These are phyloP conservation scores for Malurus alboscapulatus DNA, from an alignment of 2,113 vertebrate species.

Conservation along the genomic window DNA sequence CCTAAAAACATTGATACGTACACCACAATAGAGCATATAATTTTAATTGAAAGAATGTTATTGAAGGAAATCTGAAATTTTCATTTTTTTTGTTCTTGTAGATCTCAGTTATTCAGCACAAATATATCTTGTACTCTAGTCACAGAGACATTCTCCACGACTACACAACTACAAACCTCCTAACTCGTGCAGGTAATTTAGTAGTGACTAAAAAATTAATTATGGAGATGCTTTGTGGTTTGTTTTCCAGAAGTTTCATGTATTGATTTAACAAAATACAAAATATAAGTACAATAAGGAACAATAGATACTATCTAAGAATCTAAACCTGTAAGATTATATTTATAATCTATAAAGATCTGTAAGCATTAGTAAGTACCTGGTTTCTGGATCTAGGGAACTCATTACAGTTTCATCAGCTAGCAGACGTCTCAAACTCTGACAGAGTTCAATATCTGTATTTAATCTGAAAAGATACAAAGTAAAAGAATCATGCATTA, in stretches of 20 bases:
- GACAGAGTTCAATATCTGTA: constrained; percentile 91
- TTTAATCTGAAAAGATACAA: constrained; percentile 83
- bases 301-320: neutral
- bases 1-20: neutral
- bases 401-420: constrained; percentile 76
- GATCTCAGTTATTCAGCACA: neutral
- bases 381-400: constrained; percentile 90
- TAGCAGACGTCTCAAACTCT: constrained; percentile 85
- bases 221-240: neutral
- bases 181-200: neutral
- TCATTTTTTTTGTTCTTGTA: neutral
- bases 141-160: neutral
- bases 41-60: neutral
- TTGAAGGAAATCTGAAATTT: neutral
- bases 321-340: neutral
- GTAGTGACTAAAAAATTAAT: neutral
- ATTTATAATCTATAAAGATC: neutral
- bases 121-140: neutral
- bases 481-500: neutral
- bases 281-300: neutral
- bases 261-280: neutral
- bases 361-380: constrained; percentile 66
- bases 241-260: neutral
- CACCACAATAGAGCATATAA: neutral
- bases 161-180: neutral